Conservation (phyloP, 2,888 invertebrate genomes). For the Crematogaster levior region DNA sequence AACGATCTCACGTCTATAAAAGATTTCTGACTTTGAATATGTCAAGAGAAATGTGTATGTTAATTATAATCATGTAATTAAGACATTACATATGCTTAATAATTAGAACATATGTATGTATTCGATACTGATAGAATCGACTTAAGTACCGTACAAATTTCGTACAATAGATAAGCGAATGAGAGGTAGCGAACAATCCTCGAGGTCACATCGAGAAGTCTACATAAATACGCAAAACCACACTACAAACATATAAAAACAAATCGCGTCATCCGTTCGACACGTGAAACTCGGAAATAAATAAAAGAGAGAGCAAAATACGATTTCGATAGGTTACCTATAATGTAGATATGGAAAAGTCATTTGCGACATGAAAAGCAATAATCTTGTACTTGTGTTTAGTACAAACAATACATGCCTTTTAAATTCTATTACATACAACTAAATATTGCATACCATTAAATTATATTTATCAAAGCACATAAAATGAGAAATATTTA, state of each 20-base stretch:
- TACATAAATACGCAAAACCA: constrained; percentile 33
- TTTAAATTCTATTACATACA: neutral
- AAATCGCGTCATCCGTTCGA: neutral
- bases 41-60: no score
- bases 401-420: neutral
- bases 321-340: neutral
- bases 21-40: neutral
- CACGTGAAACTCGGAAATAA: constrained; percentile 30
- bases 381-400: no score
- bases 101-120: neutral
- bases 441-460: neutral
- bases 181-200: neutral
- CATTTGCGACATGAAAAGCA: neutral
- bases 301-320: constrained; percentile 33
- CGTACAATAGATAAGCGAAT: neutral
- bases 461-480: neutral
- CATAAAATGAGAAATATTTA: neutral
- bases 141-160: neutral
- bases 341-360: neutral
- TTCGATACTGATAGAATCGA: neutral
- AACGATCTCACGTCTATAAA: neutral
- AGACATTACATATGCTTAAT: neutral
- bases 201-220: constrained; percentile 16
- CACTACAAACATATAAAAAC: constrained; percentile 19
- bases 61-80: no score